Conservation (phyloP, 2,797 vertebrate genomes). For the Todus mexicanus region DNA sequence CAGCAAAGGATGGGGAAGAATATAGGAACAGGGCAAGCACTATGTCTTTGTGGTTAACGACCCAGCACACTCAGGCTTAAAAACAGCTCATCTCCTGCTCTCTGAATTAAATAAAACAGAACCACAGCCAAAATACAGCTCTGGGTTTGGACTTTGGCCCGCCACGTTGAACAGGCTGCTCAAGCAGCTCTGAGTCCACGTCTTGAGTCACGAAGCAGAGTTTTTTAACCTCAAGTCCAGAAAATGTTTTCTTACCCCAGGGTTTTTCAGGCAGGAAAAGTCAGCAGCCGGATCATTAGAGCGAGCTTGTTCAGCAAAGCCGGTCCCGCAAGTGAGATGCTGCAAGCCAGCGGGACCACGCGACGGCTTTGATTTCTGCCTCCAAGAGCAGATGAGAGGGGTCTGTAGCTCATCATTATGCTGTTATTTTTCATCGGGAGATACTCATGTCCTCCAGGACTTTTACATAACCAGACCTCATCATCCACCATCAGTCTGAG, state of each 20-base stretch:
- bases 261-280: background rate
- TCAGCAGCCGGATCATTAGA: background rate
- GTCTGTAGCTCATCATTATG: background rate
- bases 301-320: background rate
- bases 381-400: background rate
- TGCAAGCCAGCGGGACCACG: fast-evolving
- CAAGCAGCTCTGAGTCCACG: background rate
- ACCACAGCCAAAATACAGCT: background rate
- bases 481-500: background rate
- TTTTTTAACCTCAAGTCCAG: background rate
- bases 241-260: background rate
- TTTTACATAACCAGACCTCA: background rate
- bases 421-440: background rate
- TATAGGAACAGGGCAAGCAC: background rate
- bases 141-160: background rate
- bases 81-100: background rate
- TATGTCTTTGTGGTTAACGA: background rate
- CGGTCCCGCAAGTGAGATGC: background rate
- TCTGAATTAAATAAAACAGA: background rate
- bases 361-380: background rate
- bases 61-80: background rate
- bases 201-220: background rate
- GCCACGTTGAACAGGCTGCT: background rate
- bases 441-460: background rate
- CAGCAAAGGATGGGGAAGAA: background rate